phyloP scores from a whole-genome alignment of 2,113 vertebrate genomes.

The Shinisaurus crocodilurus region DNA sequence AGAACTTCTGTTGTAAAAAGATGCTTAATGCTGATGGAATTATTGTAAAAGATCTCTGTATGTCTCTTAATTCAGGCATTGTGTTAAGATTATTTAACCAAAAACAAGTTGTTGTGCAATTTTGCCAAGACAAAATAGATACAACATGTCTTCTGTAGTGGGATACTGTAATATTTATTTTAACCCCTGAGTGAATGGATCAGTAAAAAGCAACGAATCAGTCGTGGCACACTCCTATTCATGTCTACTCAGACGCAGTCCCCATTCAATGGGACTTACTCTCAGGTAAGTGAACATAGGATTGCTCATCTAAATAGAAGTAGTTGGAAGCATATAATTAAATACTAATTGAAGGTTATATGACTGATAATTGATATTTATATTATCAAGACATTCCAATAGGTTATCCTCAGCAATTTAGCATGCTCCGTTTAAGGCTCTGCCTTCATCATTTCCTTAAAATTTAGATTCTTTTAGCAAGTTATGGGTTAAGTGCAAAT shows the following conservation, averaged over 20 bases:
- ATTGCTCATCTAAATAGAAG: not conserved
- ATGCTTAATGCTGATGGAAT: too few species aligned
- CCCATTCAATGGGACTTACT: not conserved
- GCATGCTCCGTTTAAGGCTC: not conserved
- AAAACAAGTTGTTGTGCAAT: not conserved
- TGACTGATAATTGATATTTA: not conserved
- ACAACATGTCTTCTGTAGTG: not conserved
- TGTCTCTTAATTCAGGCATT: not conserved
- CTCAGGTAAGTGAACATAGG: not conserved
- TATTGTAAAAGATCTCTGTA: too few species aligned
- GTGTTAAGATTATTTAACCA: not conserved
- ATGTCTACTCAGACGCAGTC: not conserved
- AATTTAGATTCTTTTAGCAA: not conserved
- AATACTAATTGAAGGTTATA: not conserved
- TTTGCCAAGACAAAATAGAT: not conserved
- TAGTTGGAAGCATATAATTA: not conserved
- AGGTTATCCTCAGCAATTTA: not conserved
- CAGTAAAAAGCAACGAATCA: not conserved
- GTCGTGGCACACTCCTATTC: not conserved
- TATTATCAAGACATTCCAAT: not conserved
- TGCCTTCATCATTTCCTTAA: not conserved
- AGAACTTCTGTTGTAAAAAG: too few species aligned
- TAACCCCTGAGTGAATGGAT: not conserved
- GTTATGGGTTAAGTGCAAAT: constrained; percentile 2
- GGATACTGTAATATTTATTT: not conserved